phyloP scores from a whole-genome alignment of 1,140 invertebrate species.

The Daktulosphaira vitifoliae region DNA sequence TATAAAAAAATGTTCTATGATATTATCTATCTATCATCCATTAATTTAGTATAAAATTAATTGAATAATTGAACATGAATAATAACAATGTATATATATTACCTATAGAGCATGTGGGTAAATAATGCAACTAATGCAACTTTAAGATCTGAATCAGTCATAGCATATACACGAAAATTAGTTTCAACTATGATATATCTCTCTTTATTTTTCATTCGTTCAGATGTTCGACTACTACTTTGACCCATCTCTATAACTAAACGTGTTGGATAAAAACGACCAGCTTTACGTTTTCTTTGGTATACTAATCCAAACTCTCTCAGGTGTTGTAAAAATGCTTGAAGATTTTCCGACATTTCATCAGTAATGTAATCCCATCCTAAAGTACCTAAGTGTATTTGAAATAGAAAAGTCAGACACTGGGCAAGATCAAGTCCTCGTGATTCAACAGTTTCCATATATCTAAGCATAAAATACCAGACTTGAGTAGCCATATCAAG shows the following conservation, averaged over 20 bases:
- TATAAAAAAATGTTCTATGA: no score
- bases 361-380: conserved; percentile 94
- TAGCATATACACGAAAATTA: conserved; percentile 94
- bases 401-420: conserved; percentile 88
- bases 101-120: conserved; percentile 83
- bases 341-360: conserved; percentile 77
- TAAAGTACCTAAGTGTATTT: conserved; percentile 89
- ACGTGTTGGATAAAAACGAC: conserved; percentile 86
- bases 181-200: conserved; percentile 94
- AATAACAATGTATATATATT: conserved; percentile 36
- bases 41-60: no score
- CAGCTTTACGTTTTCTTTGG: conserved; percentile 84
- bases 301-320: conserved; percentile 95
- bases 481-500: conserved; percentile 86
- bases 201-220: conserved; percentile 48
- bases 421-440: conserved; percentile 77
- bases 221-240: conserved; percentile 45
- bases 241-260: conserved; percentile 79
- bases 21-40: no score
- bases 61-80: conserved; percentile 5
- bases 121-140: conserved; percentile 86
- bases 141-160: conserved; percentile 88
- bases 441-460: conserved; percentile 82
- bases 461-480: conserved; percentile 95
- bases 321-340: conserved; percentile 88